Evolutionary conservation across 35 echinoderm and acorn worm species (phyloP).

Genomic region (Heliocidaris erythrogramma): DNA sequence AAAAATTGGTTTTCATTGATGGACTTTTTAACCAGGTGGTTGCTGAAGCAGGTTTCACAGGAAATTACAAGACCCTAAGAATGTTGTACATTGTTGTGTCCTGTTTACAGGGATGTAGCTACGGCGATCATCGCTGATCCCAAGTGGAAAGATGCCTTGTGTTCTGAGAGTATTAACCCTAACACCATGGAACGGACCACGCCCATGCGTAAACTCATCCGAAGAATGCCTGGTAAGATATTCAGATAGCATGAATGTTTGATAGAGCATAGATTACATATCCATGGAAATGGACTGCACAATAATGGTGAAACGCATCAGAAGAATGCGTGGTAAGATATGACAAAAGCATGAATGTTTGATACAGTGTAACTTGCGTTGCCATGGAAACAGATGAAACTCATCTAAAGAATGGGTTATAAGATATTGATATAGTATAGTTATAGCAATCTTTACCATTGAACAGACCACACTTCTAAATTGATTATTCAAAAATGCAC

Average conservation of each 20-base stretch:
- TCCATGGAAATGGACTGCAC: not conserved
- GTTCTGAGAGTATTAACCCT: conserved; percentile 62
- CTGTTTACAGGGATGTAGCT: conserved; percentile 71
- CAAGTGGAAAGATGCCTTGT: conserved; percentile 81
- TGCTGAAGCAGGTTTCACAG: no score
- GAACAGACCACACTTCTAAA: not conserved
- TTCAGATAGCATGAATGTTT: not conserved
- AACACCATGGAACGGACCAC: conserved; percentile 57
- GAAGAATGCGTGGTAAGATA: not conserved
- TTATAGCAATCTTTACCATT: not conserved
- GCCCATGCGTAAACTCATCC: conserved; percentile 90
- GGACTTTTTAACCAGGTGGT: no score
- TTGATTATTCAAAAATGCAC: no score
- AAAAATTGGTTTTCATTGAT: no score
- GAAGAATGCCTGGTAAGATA: conserved; percentile 86
- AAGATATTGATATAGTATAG: not conserved
- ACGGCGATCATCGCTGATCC: conserved; percentile 65
- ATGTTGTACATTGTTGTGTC: not conserved
- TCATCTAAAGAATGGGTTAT: not conserved
- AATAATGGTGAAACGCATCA: no score
- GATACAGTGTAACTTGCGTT: not conserved
- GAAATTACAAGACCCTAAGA: no score
- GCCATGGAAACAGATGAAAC: not conserved
- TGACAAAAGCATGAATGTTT: not conserved
- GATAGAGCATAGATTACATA: not conserved